Evolutionary conservation across 2,113 vertebrate species (phyloP).

Genomic region (Coracopsis vasa): DNA sequence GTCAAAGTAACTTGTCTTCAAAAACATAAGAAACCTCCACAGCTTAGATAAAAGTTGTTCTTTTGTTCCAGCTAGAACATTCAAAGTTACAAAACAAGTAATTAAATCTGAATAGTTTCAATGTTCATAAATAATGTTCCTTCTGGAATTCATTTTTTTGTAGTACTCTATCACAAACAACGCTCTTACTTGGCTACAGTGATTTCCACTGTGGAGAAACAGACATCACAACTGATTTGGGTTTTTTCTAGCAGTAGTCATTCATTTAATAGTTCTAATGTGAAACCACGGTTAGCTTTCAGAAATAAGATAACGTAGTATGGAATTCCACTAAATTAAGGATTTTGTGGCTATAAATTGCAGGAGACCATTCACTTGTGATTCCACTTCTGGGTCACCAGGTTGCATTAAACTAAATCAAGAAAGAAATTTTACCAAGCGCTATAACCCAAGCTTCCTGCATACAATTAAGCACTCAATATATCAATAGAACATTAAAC

Average conservation of each 20-base stretch:
- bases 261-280: not conserved
- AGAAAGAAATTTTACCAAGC: not conserved
- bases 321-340: slow-evolving; percentile 15
- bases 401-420: slow-evolving; percentile 13
- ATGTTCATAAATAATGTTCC: not conserved
- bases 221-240: not conserved
- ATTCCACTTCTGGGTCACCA: not conserved
- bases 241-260: not conserved
- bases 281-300: not conserved
- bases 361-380: not conserved
- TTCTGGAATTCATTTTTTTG: not conserved
- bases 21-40: not conserved
- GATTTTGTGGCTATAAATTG: not conserved
- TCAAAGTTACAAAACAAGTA: not conserved
- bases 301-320: not conserved
- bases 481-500: not conserved
- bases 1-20: not conserved
- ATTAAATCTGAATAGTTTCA: not conserved
- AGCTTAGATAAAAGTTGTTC: not conserved
- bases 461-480: not conserved
- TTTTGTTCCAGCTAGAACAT: not conserved
- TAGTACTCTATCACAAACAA: not conserved
- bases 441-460: not conserved
- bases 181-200: not conserved
- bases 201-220: not conserved